These are phyloP conservation scores for Lepidocyrtoides sp. DNA, from an alignment of 2,888 invertebrate genomes.

Conservation along the genomic window DNA sequence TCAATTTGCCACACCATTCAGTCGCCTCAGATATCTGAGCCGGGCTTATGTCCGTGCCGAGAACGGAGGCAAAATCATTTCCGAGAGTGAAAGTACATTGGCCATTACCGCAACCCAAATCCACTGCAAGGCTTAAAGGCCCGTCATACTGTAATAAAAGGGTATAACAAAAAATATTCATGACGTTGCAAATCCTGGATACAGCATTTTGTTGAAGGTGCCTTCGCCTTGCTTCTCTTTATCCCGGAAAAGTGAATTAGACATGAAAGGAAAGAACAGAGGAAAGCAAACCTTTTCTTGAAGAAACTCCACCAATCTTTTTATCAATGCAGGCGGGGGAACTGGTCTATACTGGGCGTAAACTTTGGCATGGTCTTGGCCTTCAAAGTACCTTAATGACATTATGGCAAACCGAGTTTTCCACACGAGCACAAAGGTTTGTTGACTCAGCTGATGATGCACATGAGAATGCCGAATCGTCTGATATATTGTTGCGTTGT, in stretches of 20 bases:
- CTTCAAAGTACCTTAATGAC: slow-evolving; percentile 75
- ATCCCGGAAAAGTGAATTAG: background rate
- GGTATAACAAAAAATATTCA: too few species aligned
- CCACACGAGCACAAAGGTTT: too few species aligned
- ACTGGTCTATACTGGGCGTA: slow-evolving; percentile 64
- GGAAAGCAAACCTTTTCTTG: slow-evolving; percentile 64
- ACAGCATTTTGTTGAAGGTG: too few species aligned
- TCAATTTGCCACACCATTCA: slow-evolving; percentile 82
- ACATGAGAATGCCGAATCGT: background rate
- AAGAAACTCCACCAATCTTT: slow-evolving; percentile 63
- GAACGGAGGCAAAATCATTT: slow-evolving; percentile 86
- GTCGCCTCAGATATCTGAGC: slow-evolving; percentile 87
- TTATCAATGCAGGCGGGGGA: slow-evolving; percentile 59
- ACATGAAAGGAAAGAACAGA: background rate
- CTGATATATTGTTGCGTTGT: background rate
- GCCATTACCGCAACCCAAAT: slow-evolving; percentile 88
- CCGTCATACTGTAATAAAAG: slow-evolving; percentile 62
- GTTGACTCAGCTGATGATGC: background rate
- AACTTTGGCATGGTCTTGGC: slow-evolving; percentile 66
- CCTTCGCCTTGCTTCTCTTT: background rate
- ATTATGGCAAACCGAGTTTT: background rate
- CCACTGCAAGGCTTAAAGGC: slow-evolving; percentile 86
- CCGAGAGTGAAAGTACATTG: slow-evolving; percentile 87
- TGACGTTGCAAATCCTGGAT: slow-evolving; percentile 17
- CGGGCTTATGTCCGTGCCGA: slow-evolving; percentile 87